Evolutionary conservation across 2,113 vertebrate species (phyloP).

Genomic region (Haemorhous mexicanus): DNA sequence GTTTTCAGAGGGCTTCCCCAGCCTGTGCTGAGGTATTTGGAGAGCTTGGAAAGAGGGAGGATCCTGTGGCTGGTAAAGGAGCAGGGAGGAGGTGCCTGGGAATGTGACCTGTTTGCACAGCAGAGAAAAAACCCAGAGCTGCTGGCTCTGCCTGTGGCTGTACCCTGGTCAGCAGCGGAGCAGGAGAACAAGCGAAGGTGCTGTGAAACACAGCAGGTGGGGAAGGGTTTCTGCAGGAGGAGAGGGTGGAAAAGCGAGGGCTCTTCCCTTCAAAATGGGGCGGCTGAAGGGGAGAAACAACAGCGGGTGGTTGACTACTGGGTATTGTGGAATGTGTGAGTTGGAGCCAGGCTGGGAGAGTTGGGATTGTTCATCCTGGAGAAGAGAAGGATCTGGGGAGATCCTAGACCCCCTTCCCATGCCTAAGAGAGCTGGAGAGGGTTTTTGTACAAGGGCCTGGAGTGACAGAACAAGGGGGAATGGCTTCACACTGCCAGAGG

Average conservation of each 20-base stretch:
- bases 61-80: not conserved
- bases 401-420: not conserved
- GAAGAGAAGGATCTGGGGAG: not conserved
- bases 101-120: not conserved
- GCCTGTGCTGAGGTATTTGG: not conserved
- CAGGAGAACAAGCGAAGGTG: not conserved
- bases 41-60: not conserved
- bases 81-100: not conserved
- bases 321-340: accelerated
- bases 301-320: accelerated
- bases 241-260: not conserved
- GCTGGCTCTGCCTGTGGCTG: not conserved
- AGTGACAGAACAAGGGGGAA: not conserved
- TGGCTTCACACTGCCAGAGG: not conserved
- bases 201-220: not conserved
- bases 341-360: not conserved
- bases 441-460: not conserved
- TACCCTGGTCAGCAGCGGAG: not conserved
- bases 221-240: not conserved
- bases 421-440: not conserved
- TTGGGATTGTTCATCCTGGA: not conserved
- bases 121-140: not conserved
- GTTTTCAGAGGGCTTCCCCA: not conserved
- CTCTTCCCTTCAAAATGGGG: not conserved
- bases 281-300: not conserved